Conservation (phyloP, 2,113 vertebrate species). For the Tragelaphus strepsiceros region DNA sequence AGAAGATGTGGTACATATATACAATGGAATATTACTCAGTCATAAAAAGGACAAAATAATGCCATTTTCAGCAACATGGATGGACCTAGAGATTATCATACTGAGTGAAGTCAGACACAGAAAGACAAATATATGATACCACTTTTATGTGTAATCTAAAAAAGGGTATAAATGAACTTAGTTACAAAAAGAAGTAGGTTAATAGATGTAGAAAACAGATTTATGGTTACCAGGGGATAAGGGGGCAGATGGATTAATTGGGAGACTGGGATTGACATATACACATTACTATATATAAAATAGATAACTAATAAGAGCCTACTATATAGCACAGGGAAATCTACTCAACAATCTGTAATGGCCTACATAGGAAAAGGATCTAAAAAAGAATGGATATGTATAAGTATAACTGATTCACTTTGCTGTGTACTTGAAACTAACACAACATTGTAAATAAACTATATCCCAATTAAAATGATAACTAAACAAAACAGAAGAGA, state of each 20-base stretch:
- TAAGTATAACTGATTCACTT: neutral
- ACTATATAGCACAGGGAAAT: neutral
- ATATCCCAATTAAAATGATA: neutral
- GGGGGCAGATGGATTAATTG: neutral
- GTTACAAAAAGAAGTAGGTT: neutral
- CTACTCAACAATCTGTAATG: neutral
- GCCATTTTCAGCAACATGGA: neutral
- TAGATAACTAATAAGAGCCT: neutral
- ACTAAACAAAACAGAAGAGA: neutral
- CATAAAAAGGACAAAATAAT: neutral
- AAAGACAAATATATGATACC: neutral
- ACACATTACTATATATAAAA: neutral
- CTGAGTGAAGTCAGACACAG: neutral
- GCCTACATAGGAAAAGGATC: neutral
- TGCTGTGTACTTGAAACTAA: neutral
- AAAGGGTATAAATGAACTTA: neutral
- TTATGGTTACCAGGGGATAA: neutral
- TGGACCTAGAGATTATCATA: neutral
- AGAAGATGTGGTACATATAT: neutral
- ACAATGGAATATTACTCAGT: neutral
- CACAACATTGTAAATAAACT: neutral
- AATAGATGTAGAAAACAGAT: neutral
- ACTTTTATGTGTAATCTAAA: neutral
- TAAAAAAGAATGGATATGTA: neutral
- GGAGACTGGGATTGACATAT: neutral